Conservation (phyloP, 2,797 vertebrate genomes). For the Pantherophis vulpinus region DNA sequence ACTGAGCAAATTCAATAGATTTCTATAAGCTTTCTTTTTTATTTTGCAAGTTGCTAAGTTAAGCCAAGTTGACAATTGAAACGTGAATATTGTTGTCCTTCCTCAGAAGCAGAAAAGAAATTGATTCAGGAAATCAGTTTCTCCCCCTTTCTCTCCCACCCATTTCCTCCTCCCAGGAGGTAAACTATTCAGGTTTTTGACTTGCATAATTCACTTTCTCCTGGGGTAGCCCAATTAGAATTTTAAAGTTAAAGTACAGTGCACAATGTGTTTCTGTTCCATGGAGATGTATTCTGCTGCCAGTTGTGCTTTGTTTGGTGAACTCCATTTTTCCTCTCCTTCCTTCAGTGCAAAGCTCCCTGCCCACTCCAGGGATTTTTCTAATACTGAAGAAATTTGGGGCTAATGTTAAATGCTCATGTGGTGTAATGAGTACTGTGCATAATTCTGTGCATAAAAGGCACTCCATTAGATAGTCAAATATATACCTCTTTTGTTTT, state of each 20-base stretch:
- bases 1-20: constrained; percentile 2
- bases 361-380: not conserved
- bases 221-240: constrained; percentile 22
- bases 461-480: not conserved
- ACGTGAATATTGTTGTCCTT: rapidly evolving
- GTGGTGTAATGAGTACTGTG: not conserved
- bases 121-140: not conserved
- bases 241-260: constrained; percentile 8
- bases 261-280: constrained; percentile 1
- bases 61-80: not conserved
- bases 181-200: not conserved
- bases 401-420: not conserved
- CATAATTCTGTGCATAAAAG: not conserved
- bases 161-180: not conserved
- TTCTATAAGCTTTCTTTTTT: not conserved
- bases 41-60: not conserved
- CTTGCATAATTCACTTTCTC: not conserved
- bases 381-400: not conserved
- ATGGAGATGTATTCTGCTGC: constrained; percentile 1
- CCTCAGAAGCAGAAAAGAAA: not conserved
- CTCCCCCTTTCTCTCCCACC: not conserved
- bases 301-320: not conserved
- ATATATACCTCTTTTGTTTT: not conserved
- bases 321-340: not conserved
- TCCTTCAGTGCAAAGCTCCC: not conserved